These are phyloP conservation scores for Orchestes rusci DNA, from an alignment of 2,888 invertebrate species.

Conservation along the genomic window DNA sequence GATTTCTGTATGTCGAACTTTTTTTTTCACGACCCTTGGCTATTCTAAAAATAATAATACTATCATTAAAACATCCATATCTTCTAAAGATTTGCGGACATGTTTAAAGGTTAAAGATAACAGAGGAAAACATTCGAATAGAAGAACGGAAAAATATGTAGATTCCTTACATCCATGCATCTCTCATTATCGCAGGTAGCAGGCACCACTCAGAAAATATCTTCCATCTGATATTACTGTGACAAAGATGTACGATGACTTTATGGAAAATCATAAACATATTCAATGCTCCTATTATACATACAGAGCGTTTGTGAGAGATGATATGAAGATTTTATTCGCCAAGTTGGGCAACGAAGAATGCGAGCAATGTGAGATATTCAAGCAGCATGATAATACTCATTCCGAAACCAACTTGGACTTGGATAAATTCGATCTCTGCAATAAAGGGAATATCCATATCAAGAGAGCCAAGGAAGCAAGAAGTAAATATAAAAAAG, in stretches of 20 bases:
- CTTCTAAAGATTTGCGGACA: conserved; percentile 1
- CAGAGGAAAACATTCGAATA: background rate
- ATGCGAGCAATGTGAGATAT: conserved; percentile 7
- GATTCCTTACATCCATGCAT: conserved; percentile 14
- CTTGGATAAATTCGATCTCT: conserved; percentile 5
- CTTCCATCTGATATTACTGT: conserved; percentile 13
- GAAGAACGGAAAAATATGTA: conserved; percentile 11
- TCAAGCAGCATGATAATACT: conserved; percentile 3
- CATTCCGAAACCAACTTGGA: conserved; percentile 6
- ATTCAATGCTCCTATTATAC: conserved; percentile 8
- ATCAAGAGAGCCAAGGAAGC: conserved; percentile 11
- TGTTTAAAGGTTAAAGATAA: background rate
- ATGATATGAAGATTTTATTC: conserved; percentile 10
- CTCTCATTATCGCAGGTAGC: conserved; percentile 18
- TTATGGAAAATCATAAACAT: conserved; percentile 10
- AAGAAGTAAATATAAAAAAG: conserved; percentile 3
- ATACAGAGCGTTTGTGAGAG: conserved; percentile 9
- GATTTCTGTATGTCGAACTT: conserved; percentile 4
- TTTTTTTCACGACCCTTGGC: conserved; percentile 10
- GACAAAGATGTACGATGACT: conserved; percentile 12
- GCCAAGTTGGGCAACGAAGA: conserved; percentile 1
- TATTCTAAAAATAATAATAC: conserved; percentile 8
- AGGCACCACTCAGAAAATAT: conserved; percentile 11
- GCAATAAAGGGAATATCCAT: conserved; percentile 5
- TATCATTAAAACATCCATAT: background rate